Evolutionary conservation across 2,797 vertebrate genomes (phyloP), one percentile per base, ranked within the genome.

Genomic region (Danio tinwini): DNA sequence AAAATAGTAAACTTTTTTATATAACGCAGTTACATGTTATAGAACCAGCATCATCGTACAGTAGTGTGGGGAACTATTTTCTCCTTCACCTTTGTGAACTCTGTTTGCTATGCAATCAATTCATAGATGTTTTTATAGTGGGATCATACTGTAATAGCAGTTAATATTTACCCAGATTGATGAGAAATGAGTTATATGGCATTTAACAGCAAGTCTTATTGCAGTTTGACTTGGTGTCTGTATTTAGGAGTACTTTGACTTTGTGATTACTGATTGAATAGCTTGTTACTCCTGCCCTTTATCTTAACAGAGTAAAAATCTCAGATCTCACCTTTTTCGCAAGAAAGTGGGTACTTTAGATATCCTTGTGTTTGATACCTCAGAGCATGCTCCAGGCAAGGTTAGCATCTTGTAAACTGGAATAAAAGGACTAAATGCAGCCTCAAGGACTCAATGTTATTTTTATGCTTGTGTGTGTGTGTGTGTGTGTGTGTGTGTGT

Each of bases 361-460:
- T 52, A 73, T 73, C 37, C 67, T 78, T 77, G 59, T 64, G 68
- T 82, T 82, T 68, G 71, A 68, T 68, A 55, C 69, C 75, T 69
- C 47, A 40, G 76, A 77, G 81, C 58, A 49, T 40, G 75, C 83
- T 78, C 42, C 52, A 52, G 83, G 80, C 83, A 84, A 84, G 83
- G 83, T 78, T 64, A 79, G 71, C 44, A 47, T 79, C 75, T 78
- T 77, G 61, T 78, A 82, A 74, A 69, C 52, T 68, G 74, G 61
- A 73, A 83, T 62, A 73, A 77, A 68, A 17, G 17, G 39, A 67
- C 67, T 74, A 81, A 81, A 83, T 39, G 61, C 61, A 39, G 62
- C 74, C 78, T 81, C 67, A 77, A 72, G 78, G 62, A 56, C 47
- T 52, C 59, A 29, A 62, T 47, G 68, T 11, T 16, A 62, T 71